phyloP scores from a whole-genome alignment of 2,113 vertebrate genomes.

The Rostratula benghalensis region DNA sequence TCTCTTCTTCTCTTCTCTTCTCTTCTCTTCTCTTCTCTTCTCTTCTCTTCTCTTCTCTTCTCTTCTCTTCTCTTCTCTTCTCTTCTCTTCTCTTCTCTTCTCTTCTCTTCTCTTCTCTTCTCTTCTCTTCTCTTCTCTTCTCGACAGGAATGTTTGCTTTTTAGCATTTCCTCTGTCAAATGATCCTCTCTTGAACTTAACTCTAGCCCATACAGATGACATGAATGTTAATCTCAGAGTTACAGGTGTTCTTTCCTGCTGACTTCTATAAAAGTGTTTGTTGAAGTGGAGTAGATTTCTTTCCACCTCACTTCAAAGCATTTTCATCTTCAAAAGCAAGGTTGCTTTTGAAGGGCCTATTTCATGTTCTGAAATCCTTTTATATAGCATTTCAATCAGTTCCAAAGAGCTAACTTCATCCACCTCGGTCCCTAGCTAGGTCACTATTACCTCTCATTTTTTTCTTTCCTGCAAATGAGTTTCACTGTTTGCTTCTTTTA shows the following conservation, averaged over 20 bases:
- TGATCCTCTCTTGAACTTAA: neutral
- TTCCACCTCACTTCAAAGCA: neutral
- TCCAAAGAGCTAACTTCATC: neutral
- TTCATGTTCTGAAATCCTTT: neutral
- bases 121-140: rapidly evolving
- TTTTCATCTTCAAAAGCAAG: neutral
- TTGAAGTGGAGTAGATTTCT: neutral
- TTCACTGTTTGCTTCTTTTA: neutral
- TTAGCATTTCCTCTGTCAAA: neutral
- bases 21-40: no score
- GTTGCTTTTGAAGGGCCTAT: neutral
- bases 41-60: no score
- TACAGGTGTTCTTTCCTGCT: neutral
- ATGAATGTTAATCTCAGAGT: neutral
- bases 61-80: rapidly evolving
- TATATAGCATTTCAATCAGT: neutral
- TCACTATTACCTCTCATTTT: neutral
- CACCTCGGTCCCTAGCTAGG: neutral
- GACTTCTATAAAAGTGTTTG: neutral
- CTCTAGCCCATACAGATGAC: neutral
- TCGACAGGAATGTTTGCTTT: neutral
- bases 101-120: no score
- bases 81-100: no score
- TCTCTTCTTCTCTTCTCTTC: rapidly evolving
- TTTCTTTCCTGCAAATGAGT: neutral